A percentile compares a stretch with the other conserved stretches of the same genome.
These are phyloP conservation scores for Calliopum simillimum DNA, from an alignment of 2,888 invertebrate species.

Conservation along the genomic window DNA sequence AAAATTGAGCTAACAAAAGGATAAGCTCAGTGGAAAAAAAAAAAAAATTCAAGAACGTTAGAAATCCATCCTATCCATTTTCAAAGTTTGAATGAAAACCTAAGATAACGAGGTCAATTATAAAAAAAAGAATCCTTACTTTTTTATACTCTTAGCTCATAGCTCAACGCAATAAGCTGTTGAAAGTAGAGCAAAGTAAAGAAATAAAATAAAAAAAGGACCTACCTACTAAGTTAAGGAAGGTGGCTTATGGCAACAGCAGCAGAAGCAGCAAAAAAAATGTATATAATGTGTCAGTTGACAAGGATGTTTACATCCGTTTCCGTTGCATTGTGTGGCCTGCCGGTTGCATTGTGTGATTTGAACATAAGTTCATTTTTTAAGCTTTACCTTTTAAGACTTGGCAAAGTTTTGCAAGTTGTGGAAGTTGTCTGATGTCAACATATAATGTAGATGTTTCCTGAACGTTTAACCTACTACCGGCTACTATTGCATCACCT, in stretches of 20 bases:
- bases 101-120: conserved; percentile 27
- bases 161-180: no score
- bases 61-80: neutral
- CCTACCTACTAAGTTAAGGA: neutral
- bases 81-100: conserved; percentile 9
- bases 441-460: no score
- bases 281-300: conserved; percentile 16
- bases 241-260: no score
- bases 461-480: no score
- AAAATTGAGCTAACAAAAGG: conserved; percentile 15
- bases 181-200: no score
- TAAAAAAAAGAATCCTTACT: neutral
- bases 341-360: neutral
- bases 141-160: neutral
- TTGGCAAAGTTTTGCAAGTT: no score
- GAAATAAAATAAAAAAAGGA: no score
- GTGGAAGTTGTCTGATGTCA: no score
- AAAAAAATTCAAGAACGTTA: conserved; percentile 6
- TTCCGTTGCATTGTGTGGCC: conserved; percentile 15
- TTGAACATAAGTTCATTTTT: neutral
- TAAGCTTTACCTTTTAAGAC: no score
- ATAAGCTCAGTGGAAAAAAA: neutral
- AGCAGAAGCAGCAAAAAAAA: neutral
- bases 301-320: conserved; percentile 27
- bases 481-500: no score